Conservation (phyloP, 2,113 vertebrate species). For the Bettongia penicillata region DNA sequence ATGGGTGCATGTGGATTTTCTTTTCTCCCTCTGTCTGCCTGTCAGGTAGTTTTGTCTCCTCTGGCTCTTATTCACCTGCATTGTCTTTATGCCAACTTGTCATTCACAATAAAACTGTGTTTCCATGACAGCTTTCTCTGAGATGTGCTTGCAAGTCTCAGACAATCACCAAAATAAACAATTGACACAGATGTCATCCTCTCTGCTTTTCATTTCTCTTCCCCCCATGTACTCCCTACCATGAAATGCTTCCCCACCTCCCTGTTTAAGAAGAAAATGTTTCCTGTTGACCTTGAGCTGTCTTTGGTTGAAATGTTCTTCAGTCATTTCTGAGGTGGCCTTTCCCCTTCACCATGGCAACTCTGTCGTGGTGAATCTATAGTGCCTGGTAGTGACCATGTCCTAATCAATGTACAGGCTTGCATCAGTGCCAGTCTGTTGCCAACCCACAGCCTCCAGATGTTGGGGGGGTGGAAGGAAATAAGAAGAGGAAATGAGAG, state of each 20-base stretch:
- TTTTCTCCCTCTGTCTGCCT: constrained; percentile 65
- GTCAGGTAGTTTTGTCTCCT: constrained; percentile 76
- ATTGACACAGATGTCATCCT: constrained; percentile 68
- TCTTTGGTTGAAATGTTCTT: constrained; percentile 59
- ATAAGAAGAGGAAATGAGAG: constrained; percentile 1
- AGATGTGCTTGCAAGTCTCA: constrained; percentile 72
- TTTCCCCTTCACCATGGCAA: constrained; percentile 83
- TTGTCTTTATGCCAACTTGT: constrained; percentile 76
- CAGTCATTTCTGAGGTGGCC: constrained; percentile 70
- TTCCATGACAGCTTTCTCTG: constrained; percentile 75
- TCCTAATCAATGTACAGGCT: constrained; percentile 18
- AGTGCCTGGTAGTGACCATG: constrained; percentile 47
- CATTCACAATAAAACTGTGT: constrained; percentile 67
- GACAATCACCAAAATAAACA: constrained; percentile 78
- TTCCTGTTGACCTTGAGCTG: constrained; percentile 63
- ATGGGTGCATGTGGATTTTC: constrained; percentile 54
- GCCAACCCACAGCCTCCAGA: constrained; percentile 38
- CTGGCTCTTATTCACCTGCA: constrained; percentile 71
- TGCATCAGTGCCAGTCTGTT: background rate
- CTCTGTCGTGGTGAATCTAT: constrained; percentile 52
- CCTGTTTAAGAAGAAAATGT: constrained; percentile 42
- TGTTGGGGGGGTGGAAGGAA: background rate
- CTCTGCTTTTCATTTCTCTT: constrained; percentile 46
- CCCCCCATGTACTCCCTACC: constrained; percentile 14
- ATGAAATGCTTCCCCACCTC: constrained; percentile 27